These are phyloP conservation scores for Plectropomus leopardus DNA, from an alignment of 2,113 vertebrate species.

Conservation along the genomic window DNA sequence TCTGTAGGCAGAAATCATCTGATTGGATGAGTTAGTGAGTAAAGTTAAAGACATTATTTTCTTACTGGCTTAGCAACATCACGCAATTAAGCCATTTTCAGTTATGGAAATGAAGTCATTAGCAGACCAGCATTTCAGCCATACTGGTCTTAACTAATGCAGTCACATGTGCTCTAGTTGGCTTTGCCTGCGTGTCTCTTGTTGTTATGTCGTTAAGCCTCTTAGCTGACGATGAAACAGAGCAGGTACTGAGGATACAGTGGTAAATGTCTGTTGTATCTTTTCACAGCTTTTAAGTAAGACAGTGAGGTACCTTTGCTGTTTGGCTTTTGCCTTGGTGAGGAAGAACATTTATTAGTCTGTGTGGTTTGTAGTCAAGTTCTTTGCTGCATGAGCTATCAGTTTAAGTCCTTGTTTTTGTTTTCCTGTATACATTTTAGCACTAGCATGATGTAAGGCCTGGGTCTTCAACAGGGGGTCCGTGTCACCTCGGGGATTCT, in stretches of 20 bases:
- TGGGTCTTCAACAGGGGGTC: too few species aligned
- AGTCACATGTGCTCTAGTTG: background rate
- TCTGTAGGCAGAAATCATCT: background rate
- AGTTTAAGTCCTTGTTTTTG: background rate
- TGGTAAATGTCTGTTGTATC: background rate
- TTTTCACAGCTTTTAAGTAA: background rate
- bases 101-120: slow-evolving; percentile 14
- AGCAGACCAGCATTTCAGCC: background rate
- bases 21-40: background rate
- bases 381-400: background rate
- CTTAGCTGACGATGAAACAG: background rate
- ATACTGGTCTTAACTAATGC: too few species aligned
- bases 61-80: background rate
- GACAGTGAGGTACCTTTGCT: background rate
- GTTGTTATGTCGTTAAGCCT: background rate
- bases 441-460: too few species aligned
- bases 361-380: background rate
- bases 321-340: background rate
- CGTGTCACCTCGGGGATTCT: too few species aligned
- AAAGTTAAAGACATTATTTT: background rate
- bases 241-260: background rate
- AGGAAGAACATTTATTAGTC: background rate
- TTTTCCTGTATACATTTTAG: too few species aligned
- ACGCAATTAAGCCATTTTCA: background rate
- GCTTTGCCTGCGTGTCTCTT: background rate